Percentiles rank a stretch among this genome's conserved stretches.
Evolutionary conservation across 1,140 invertebrate genomes (phyloP).

Genomic region (Drosophila parabipectinata): DNA sequence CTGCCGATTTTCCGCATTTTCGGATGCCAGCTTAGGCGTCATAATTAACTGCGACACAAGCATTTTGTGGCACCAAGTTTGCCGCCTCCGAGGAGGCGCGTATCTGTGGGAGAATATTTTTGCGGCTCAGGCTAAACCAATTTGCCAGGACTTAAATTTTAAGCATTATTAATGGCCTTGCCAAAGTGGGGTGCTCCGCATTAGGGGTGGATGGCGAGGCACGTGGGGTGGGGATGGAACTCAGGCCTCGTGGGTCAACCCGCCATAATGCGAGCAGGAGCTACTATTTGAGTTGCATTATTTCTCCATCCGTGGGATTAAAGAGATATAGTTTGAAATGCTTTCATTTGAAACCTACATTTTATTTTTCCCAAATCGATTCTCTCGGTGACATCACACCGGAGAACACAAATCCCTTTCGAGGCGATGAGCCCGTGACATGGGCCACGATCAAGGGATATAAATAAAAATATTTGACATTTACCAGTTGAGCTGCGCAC

Average conservation of each 20-base stretch:
- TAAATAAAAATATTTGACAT: slow-evolving; percentile 46
- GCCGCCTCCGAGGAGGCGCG: slow-evolving; percentile 12
- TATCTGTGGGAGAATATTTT: slow-evolving; percentile 30
- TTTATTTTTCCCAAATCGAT: background rate
- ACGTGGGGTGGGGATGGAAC: background rate
- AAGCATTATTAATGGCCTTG: slow-evolving; percentile 71
- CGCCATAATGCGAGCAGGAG: slow-evolving; percentile 12
- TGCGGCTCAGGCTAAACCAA: slow-evolving; percentile 64
- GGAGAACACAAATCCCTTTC: too few species aligned
- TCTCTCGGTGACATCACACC: background rate
- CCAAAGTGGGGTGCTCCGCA: slow-evolving; percentile 7
- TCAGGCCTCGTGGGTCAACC: slow-evolving; percentile 14
- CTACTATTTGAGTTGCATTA: too few species aligned
- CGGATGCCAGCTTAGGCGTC: slow-evolving; percentile 49
- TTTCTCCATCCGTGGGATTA: too few species aligned
- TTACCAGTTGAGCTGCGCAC: slow-evolving; percentile 29
- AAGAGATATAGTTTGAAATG: too few species aligned
- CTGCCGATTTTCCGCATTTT: slow-evolving; percentile 14
- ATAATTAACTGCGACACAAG: slow-evolving; percentile 76
- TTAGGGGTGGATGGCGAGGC: background rate
- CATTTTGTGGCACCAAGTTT: slow-evolving; percentile 53
- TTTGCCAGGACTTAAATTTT: slow-evolving; percentile 79
- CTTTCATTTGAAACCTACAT: background rate
- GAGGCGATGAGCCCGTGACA: slow-evolving; percentile 40
- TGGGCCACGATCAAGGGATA: slow-evolving; percentile 45